Evolutionary conservation across 1,140 invertebrate species (phyloP), one percentile per base, ranked within the genome.

Genomic region (Copidosoma floridanum): DNA sequence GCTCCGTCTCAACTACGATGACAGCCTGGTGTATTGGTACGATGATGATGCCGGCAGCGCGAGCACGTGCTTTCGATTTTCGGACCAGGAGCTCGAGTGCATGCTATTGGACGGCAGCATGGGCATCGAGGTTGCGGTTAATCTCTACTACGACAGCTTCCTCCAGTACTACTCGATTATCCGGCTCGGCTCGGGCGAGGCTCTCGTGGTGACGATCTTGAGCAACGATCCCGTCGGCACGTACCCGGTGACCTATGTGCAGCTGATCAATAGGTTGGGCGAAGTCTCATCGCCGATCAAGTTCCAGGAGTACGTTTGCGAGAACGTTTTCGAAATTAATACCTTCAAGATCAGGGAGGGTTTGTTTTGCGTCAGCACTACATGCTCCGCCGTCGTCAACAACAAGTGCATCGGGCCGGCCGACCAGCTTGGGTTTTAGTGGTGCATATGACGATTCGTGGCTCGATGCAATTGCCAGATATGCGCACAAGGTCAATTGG

Each of bases 81-180:
- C 16, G n/a, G 23, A 48, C 4, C 54, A 57, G 7, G 32, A 48
- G 12, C 24, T 57, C n/a, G 29, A 38, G 16, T 48, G 44, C 23
- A 4, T 38, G 5, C 32, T 38, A 10, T 35, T 57, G 6, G 54
- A 48, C 20, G 10, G 43, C 10, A n/a, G 27, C 6, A 38, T 48
- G 43, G 20, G 21, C 32, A 18, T 48, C 32, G 43, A 38, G 16
- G 29, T 27, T 1, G n/a, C 47, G 10, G 20, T 21, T 0, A 47
- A n/a, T 18, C 14, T 57, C 11, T 10, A 26, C 54, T 57, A 47
- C 23, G 35, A 57, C 32, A 47, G 10, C 1, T 38, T 21, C 16
- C n/a, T 57, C 6, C 21, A 24, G 29, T 38, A 38, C 23, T 57
- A 47, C 29, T 57, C 54, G 21, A 48, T 57, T 38, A 37, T 57